phyloP scores from a whole-genome alignment of 2,888 invertebrate genomes.

The Clivina fossor region DNA sequence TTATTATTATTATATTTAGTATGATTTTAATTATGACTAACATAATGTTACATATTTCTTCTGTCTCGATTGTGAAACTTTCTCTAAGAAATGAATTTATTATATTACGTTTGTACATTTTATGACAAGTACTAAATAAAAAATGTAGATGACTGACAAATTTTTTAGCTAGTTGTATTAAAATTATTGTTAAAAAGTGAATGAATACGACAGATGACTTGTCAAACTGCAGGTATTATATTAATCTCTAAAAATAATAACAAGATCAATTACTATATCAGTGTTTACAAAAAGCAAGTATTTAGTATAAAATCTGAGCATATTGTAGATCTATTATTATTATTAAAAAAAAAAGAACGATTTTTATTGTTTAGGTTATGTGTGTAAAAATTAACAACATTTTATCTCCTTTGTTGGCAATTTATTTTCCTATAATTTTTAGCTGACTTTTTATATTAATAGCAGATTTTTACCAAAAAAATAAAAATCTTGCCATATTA shows the following conservation, averaged over 20 bases:
- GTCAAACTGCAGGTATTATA: constrained; percentile 17
- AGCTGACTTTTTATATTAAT: constrained; percentile 28
- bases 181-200: constrained; percentile 28
- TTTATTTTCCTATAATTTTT: constrained; percentile 1
- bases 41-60: constrained; percentile 2
- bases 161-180: constrained; percentile 18
- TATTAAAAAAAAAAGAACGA: no score
- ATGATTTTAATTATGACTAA: background rate
- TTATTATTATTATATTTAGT: background rate
- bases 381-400: constrained; percentile 18
- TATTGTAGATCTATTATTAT: no score
- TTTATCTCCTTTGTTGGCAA: background rate
- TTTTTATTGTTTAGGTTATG: constrained; percentile 18
- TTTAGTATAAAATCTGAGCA: no score
- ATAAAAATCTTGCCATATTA: constrained; percentile 53
- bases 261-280: constrained; percentile 11
- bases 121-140: constrained; percentile 23
- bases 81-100: background rate
- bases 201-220: constrained; percentile 12
- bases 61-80: constrained; percentile 1
- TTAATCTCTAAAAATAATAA: constrained; percentile 16
- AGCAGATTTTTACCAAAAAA: constrained; percentile 49
- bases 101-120: constrained; percentile 8
- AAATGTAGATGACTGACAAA: constrained; percentile 31
- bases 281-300: constrained; percentile 33